Conservation (phyloP, 2,797 vertebrate species). For the Arrhamphus sclerolepis region DNA sequence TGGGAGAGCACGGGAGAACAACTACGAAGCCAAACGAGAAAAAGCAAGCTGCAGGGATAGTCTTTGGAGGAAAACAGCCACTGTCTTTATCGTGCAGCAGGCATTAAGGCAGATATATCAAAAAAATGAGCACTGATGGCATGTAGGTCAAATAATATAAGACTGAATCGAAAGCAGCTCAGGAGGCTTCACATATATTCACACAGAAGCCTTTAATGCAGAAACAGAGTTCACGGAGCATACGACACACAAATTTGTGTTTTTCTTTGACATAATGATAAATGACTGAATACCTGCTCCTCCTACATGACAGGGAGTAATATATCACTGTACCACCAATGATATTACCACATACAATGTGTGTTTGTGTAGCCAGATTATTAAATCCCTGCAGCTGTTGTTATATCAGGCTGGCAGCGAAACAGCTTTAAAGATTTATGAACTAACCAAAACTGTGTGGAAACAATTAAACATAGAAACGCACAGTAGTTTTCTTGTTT, state of each 20-base stretch:
- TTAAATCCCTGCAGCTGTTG: background rate
- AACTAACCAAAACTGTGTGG: background rate
- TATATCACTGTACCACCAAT: constrained; percentile 17
- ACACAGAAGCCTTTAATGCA: background rate
- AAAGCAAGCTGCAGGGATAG: constrained; percentile 20
- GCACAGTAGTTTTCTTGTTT: background rate
- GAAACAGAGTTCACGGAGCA: background rate
- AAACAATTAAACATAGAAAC: background rate
- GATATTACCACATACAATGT: constrained; percentile 4
- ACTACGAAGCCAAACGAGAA: constrained; percentile 9
- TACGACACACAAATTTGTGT: background rate
- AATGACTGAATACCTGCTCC: constrained; percentile 31
- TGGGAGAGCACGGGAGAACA: constrained; percentile 1
- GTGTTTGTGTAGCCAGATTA: background rate
- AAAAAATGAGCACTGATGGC: background rate
- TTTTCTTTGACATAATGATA: constrained; percentile 29
- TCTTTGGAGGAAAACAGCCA: background rate
- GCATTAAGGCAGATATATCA: constrained; percentile 7
- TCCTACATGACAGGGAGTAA: constrained; percentile 19
- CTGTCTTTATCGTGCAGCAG: constrained; percentile 3
- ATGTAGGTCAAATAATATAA: background rate
- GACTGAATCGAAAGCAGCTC: background rate
- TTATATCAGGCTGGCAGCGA: background rate
- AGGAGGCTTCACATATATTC: background rate
- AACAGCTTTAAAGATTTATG: background rate